Evolutionary conservation across 2,797 vertebrate species (phyloP), one percentile per base, ranked within the genome.

Genomic region (Sebastes trivittatus): DNA sequence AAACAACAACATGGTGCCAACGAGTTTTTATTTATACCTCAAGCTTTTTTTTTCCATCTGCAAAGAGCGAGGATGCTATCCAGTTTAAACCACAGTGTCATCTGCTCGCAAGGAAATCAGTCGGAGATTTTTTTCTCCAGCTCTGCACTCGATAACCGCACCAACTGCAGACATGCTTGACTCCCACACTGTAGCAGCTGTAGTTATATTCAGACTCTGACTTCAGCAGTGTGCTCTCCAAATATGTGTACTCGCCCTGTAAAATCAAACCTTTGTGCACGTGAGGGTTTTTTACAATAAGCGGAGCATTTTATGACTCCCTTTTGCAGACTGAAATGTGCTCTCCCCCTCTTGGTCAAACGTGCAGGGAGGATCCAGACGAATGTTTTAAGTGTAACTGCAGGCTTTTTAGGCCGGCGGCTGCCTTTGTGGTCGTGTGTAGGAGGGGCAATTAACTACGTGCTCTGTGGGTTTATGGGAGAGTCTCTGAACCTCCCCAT

Each of bases 151-250:
- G 30, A 79, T 79, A 80, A 81, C 77, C 49, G 61, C 82, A 88
- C 78, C 92, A 93, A 90, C 91, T 89, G 93, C 81, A 89, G 88
- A 85, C 87, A 68, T 80, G 83, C 77, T 87, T 71, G 36, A 70
- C 90, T 92, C 89, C 89, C 85, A 87, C 91, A 14, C 88, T 59
- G 78, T 4, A 87, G 84, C 94, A 94, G 94, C 94, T 94, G 93
- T 83, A 75, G 88, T 92, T 93, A 92, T 83, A 93, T 92, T 92
- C 90, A 92, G 89, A 85, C 85, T 82, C 78, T 94, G 92, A 94
- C 89, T 88, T 88, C 88, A 93, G 78, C 89, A 60, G 13, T 36
- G 49, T 55, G 73, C 83, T 89, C 82, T 90, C 58, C 71, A 92
- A 84, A 91, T 78, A 86, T 86, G 87, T 81, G 78, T 61, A 25